A percentile compares a stretch with the other conserved stretches of the same genome.
These are phyloP conservation scores for Myotis yumanensis DNA, from an alignment of 2,113 vertebrate species.

Conservation along the genomic window DNA sequence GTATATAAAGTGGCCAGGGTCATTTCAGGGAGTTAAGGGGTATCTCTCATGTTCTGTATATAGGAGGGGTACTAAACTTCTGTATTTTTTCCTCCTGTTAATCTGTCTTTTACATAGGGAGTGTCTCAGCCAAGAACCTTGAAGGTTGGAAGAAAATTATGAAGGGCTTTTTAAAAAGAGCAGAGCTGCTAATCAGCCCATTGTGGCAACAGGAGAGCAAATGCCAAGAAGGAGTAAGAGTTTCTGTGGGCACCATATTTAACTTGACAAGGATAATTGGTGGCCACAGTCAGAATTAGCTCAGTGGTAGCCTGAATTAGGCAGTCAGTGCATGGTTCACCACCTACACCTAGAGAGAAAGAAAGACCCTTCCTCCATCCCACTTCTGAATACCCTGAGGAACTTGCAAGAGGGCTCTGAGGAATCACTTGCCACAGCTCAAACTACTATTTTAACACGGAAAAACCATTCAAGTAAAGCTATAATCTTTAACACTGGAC, in stretches of 20 bases:
- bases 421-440: not conserved
- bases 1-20: not conserved
- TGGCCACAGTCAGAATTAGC: not conserved
- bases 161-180: slow-evolving; percentile 62
- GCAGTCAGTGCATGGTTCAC: not conserved
- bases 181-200: slow-evolving; percentile 41
- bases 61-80: not conserved
- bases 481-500: not conserved
- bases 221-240: slow-evolving; percentile 59
- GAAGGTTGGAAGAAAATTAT: not conserved
- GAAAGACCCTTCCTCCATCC: not conserved
- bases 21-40: not conserved
- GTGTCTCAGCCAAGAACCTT: not conserved
- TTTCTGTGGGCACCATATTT: not conserved
- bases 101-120: not conserved
- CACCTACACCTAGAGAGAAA: not conserved
- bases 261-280: not conserved
- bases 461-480: not conserved
- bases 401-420: not conserved
- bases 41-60: not conserved
- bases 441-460: not conserved
- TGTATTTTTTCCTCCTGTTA: not conserved
- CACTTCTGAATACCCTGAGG: not conserved
- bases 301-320: not conserved
- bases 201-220: slow-evolving; percentile 33